Percentiles rank a stretch among this genome's conserved stretches.
phyloP scores from a whole-genome alignment of 2,888 invertebrate species.

The Drosophila cyrtoloma region DNA sequence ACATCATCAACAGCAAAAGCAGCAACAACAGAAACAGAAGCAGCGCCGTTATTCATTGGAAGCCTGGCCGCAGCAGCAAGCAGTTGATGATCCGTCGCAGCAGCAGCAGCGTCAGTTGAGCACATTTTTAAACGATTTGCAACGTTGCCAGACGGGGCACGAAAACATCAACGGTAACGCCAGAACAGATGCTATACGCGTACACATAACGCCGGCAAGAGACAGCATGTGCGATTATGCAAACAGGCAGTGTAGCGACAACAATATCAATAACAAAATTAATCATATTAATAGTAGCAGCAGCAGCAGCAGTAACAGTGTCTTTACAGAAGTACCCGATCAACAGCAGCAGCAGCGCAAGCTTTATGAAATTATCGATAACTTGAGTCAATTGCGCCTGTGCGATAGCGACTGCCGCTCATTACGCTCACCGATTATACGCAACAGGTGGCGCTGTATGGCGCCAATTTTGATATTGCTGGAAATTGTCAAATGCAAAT shows the following conservation, averaged over 20 bases:
- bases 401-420: constrained; percentile 77
- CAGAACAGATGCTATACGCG: constrained; percentile 67
- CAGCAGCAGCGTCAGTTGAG: constrained; percentile 32
- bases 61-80: constrained; percentile 36
- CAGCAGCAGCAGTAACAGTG: constrained; percentile 19
- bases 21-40: constrained; percentile 29
- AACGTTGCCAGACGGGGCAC: constrained; percentile 37
- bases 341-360: constrained; percentile 45
- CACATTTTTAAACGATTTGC: constrained; percentile 50
- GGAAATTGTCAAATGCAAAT: constrained; percentile 59
- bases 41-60: constrained; percentile 38
- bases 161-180: neutral
- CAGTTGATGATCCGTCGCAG: constrained; percentile 20
- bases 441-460: constrained; percentile 62
- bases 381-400: constrained; percentile 77
- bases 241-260: constrained; percentile 19
- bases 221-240: constrained; percentile 62
- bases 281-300: neutral
- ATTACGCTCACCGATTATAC: constrained; percentile 83
- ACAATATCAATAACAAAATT: constrained; percentile 9
- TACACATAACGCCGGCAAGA: constrained; percentile 71
- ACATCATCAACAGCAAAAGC: constrained; percentile 3
- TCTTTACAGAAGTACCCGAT: constrained; percentile 24
- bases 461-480: constrained; percentile 53
- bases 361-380: constrained; percentile 80